phyloP scores from a whole-genome alignment of 2,113 vertebrate species.

The Thamnophis sirtalis region DNA sequence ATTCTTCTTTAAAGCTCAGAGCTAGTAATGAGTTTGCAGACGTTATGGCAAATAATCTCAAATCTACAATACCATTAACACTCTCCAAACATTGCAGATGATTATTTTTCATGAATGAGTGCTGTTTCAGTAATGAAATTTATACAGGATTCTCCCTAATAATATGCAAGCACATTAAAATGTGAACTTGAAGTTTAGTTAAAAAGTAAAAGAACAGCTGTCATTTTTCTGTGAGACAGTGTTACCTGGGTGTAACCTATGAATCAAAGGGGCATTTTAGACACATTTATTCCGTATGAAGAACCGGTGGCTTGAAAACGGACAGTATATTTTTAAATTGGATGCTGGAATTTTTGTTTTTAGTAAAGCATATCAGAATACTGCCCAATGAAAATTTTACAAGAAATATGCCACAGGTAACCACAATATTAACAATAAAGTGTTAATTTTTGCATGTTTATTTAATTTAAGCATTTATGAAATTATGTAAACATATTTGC shows the following conservation, averaged over 20 bases:
- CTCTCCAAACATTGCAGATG: slow-evolving; percentile 18
- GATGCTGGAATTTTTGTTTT: neutral
- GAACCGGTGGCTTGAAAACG: neutral
- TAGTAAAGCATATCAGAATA: neutral
- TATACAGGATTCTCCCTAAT: slow-evolving; percentile 14
- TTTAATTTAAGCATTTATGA: neutral
- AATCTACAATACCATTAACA: slow-evolving; percentile 11
- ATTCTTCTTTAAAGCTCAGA: neutral
- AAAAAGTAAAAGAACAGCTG: slow-evolving; percentile 21
- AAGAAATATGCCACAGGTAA: neutral
- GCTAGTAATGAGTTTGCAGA: slow-evolving; percentile 21
- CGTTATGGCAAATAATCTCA: slow-evolving; percentile 23
- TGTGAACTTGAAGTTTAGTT: slow-evolving; percentile 20
- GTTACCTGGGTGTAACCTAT: neutral
- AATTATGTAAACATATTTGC: neutral
- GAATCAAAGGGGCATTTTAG: neutral
- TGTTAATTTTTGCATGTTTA: neutral
- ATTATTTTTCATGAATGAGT: slow-evolving; percentile 30
- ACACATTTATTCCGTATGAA: neutral
- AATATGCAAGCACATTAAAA: slow-evolving; percentile 19
- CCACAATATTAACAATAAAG: neutral
- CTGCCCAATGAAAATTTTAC: neutral
- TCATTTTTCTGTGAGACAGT: slow-evolving; percentile 16
- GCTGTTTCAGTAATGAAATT: slow-evolving; percentile 20
- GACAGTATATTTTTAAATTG: neutral